These are phyloP conservation scores for Aphelenchoides besseyi DNA, from an alignment of 1,140 invertebrate species.

Conservation along the genomic window DNA sequence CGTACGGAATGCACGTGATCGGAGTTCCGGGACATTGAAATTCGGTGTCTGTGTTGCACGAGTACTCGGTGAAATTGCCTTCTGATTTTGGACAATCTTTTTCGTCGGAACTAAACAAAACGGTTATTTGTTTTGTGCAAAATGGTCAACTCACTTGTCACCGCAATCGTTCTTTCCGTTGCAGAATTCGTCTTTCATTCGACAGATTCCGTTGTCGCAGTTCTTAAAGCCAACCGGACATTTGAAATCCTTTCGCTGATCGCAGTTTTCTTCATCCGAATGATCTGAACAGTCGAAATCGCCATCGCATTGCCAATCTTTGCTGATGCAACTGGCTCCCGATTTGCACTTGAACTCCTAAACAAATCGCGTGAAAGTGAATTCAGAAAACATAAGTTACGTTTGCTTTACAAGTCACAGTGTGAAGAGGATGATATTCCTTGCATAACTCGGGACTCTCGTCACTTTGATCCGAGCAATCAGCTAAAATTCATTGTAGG, in stretches of 20 bases:
- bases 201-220: conserved; percentile 71
- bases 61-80: neutral
- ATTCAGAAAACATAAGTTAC: neutral
- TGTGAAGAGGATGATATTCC: neutral
- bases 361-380: conserved; percentile 19
- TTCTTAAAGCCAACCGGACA: conserved; percentile 52
- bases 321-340: conserved; percentile 57
- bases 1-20: conserved; percentile 41
- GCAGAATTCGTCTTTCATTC: conserved; percentile 70
- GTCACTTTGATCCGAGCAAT: conserved; percentile 48
- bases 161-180: conserved; percentile 69
- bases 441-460: conserved; percentile 23
- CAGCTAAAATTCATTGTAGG: too few relatives aligned
- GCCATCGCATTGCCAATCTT: conserved; percentile 39
- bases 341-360: conserved; percentile 59
- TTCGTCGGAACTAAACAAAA: conserved; percentile 22
- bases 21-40: conserved; percentile 48
- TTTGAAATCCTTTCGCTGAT: neutral
- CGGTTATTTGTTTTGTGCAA: neutral
- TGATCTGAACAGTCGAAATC: conserved; percentile 33
- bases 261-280: conserved; percentile 16
- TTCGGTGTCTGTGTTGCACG: conserved; percentile 45
- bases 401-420: conserved; percentile 12
- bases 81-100: conserved; percentile 4
- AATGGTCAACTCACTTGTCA: conserved; percentile 15